Percentiles rank a stretch among this genome's conserved stretches.
Conservation (phyloP, 2,888 invertebrate genomes). For the Steinernema hermaphroditum region DNA sequence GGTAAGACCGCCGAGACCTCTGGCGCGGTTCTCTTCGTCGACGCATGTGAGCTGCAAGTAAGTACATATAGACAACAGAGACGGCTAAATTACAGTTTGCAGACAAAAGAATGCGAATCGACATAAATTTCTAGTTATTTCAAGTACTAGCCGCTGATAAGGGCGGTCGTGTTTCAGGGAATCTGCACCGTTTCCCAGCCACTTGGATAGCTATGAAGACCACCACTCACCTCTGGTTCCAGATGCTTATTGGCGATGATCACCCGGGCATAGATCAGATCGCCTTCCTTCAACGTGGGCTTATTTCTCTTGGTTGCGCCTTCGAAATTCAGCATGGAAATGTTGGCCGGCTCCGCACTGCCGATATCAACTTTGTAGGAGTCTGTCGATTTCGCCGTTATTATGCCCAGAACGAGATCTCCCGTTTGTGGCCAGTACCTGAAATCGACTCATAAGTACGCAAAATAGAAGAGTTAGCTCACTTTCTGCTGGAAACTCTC, state of each 20-base stretch:
- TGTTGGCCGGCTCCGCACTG: conserved; percentile 54
- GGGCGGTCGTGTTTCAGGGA: too few relatives aligned
- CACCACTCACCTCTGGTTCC: conserved; percentile 59
- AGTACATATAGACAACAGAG: too few relatives aligned
- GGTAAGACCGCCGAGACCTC: conserved; percentile 59
- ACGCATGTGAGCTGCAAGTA: conserved; percentile 58
- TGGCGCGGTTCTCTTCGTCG: conserved; percentile 54
- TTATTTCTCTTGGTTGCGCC: conserved; percentile 65
- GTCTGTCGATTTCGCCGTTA: conserved; percentile 57
- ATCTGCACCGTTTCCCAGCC: too few relatives aligned
- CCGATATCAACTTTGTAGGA: conserved; percentile 63
- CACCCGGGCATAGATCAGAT: conserved; percentile 61
- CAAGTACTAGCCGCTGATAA: neutral
- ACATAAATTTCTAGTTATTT: neutral
- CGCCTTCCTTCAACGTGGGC: conserved; percentile 62
- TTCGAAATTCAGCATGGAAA: conserved; percentile 54
- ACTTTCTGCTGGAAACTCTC: conserved; percentile 19
- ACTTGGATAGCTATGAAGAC: too few relatives aligned
- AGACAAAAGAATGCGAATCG: neutral
- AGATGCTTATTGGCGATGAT: conserved; percentile 57
- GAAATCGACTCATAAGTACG: conserved; percentile 13
- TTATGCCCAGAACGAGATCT: conserved; percentile 61
- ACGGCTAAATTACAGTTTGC: conserved; percentile 2
- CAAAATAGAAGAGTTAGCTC: neutral
- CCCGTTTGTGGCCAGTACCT: conserved; percentile 63